Conservation (phyloP, 2,888 invertebrate genomes). For the Anthrax anthrax region DNA sequence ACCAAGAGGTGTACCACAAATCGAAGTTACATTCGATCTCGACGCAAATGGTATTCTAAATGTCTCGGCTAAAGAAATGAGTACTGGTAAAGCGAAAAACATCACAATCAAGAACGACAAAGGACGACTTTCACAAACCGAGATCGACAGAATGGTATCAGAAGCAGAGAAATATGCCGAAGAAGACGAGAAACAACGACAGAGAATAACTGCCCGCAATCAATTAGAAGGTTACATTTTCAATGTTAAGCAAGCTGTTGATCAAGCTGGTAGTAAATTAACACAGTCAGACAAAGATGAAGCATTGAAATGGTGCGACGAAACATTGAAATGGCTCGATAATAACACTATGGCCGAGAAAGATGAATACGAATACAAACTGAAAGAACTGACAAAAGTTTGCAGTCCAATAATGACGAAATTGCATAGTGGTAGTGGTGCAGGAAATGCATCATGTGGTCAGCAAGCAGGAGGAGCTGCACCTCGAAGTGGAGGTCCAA, state of each 20-base stretch:
- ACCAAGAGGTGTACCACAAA: slow-evolving; percentile 70
- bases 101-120: slow-evolving; percentile 69
- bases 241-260: slow-evolving; percentile 50
- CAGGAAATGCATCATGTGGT: slow-evolving; percentile 16
- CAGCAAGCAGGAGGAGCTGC: slow-evolving; percentile 50
- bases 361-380: slow-evolving; percentile 47
- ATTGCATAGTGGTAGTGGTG: slow-evolving; percentile 12
- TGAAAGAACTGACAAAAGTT: slow-evolving; percentile 29
- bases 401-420: slow-evolving; percentile 26
- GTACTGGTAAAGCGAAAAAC: slow-evolving; percentile 49
- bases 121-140: slow-evolving; percentile 58
- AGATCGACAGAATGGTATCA: slow-evolving; percentile 59
- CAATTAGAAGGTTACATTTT: slow-evolving; percentile 52
- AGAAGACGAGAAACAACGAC: slow-evolving; percentile 51
- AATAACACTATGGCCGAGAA: slow-evolving; percentile 56
- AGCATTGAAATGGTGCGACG: slow-evolving; percentile 44
- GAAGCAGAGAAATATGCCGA: slow-evolving; percentile 55
- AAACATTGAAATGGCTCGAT: slow-evolving; percentile 56
- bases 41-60: slow-evolving; percentile 90
- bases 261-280: slow-evolving; percentile 47
- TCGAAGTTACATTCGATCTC: slow-evolving; percentile 61
- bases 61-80: slow-evolving; percentile 56
- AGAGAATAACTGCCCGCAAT: slow-evolving; percentile 51
- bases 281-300: slow-evolving; percentile 52
- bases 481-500: slow-evolving; percentile 20